phyloP scores from a whole-genome alignment of 1,140 invertebrate species.

The Drosophila seguyi region DNA sequence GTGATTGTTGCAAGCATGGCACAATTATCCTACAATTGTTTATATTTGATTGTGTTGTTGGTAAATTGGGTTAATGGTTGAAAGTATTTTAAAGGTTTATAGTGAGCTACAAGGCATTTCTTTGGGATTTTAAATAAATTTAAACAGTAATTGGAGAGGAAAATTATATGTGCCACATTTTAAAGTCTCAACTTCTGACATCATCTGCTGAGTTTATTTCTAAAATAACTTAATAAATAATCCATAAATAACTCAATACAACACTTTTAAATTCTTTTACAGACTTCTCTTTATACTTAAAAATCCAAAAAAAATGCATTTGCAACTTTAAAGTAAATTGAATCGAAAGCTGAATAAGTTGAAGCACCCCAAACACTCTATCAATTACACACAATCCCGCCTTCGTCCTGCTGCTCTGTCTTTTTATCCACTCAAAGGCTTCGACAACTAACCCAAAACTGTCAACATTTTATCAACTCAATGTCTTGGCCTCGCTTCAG shows the following conservation, averaged over 20 bases:
- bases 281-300: neutral
- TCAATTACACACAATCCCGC: conserved; percentile 14
- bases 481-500: conserved; percentile 24
- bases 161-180: neutral
- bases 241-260: neutral
- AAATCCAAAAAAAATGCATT: neutral
- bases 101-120: no score
- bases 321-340: conserved; percentile 8
- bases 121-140: neutral
- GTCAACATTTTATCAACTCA: conserved; percentile 78
- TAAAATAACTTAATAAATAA: neutral
- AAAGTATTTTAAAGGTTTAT: neutral
- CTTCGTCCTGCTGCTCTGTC: neutral
- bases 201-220: neutral
- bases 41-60: conserved; percentile 9
- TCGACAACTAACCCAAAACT: conserved; percentile 73
- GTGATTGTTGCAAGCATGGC: conserved; percentile 47
- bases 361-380: conserved; percentile 28
- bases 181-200: neutral
- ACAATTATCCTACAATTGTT: conserved; percentile 28
- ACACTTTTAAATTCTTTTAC: neutral
- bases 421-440: conserved; percentile 29
- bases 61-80: conserved; percentile 29
- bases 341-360: conserved; percentile 17
- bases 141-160: no score